These are phyloP conservation scores for Dreissena polymorpha DNA, from an alignment of 1,140 invertebrate species.

Conservation along the genomic window DNA sequence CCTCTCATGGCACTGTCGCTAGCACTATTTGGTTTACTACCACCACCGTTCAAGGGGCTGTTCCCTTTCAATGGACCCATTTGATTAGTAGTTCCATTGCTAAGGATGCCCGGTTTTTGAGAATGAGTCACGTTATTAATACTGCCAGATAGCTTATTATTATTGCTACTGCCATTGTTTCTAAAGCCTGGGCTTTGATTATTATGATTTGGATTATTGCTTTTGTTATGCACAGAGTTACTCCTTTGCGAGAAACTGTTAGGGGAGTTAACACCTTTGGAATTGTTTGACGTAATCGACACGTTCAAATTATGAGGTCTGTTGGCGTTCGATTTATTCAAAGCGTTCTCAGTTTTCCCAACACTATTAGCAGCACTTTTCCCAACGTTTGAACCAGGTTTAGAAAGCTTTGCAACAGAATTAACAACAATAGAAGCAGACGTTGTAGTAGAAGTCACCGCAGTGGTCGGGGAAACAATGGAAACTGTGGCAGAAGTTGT, in stretches of 20 bases:
- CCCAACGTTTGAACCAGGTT: slow-evolving; percentile 19
- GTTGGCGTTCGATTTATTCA: slow-evolving; percentile 15
- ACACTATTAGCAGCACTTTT: slow-evolving; percentile 24
- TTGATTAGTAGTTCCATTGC: not conserved
- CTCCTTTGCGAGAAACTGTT: slow-evolving; percentile 26
- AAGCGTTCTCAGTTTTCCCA: not conserved
- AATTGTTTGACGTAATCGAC: slow-evolving; percentile 13
- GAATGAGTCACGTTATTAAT: slow-evolving; percentile 30
- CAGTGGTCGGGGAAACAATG: slow-evolving; percentile 28
- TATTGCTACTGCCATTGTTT: slow-evolving; percentile 42
- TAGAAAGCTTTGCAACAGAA: slow-evolving; percentile 33
- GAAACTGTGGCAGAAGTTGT: slow-evolving; percentile 32
- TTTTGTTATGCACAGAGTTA: slow-evolving; percentile 32
- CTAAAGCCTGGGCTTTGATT: slow-evolving; percentile 32
- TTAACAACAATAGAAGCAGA: slow-evolving; percentile 1
- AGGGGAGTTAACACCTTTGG: slow-evolving; percentile 25
- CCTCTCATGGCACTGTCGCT: slow-evolving; percentile 21
- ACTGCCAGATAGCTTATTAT: slow-evolving; percentile 24
- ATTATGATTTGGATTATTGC: slow-evolving; percentile 17
- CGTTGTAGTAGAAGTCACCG: slow-evolving; percentile 14
- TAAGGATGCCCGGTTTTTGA: not conserved
- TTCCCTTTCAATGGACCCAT: slow-evolving; percentile 12
- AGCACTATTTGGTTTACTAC: slow-evolving; percentile 6
- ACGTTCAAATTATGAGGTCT: slow-evolving; percentile 37
- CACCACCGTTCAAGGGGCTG: slow-evolving; percentile 2